Conservation (phyloP, 2,113 vertebrate genomes). For the Pseudonaja textilis region DNA sequence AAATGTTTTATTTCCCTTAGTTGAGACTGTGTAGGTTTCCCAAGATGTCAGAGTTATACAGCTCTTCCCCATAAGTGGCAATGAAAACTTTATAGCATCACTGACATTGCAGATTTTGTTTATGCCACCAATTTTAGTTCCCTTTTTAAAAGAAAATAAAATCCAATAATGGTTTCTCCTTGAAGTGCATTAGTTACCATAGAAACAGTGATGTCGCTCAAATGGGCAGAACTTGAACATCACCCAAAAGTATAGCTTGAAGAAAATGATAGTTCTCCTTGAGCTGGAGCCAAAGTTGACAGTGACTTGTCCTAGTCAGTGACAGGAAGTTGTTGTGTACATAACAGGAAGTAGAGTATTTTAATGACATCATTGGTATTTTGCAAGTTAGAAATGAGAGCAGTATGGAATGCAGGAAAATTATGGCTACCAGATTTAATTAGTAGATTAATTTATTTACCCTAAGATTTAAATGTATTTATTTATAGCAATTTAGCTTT, state of each 20-base stretch:
- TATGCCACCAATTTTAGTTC: neutral
- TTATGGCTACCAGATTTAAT: neutral
- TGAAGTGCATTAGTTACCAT: neutral
- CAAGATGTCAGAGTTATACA: neutral
- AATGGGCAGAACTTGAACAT: neutral
- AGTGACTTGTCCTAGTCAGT: conserved; percentile 1
- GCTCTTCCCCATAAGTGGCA: conserved; percentile 22
- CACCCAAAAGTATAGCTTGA: neutral
- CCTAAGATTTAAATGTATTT: neutral
- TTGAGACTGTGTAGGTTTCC: neutral
- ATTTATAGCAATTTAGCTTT: neutral
- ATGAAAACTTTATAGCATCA: conserved; percentile 31
- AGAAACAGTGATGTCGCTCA: conserved; percentile 10
- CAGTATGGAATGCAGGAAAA: neutral
- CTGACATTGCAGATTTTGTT: neutral
- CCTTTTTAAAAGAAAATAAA: neutral
- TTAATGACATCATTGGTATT: neutral
- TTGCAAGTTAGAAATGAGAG: neutral
- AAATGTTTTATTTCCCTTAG: neutral
- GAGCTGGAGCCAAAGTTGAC: neutral
- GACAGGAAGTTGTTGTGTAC: neutral
- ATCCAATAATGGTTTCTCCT: conserved; percentile 2
- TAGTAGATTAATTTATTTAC: neutral
- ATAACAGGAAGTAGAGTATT: neutral
- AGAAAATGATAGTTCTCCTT: neutral